Percentiles rank a stretch among this genome's conserved stretches.
phyloP scores from a whole-genome alignment of 2,797 vertebrate species.

The Gadopsis marmoratus region DNA sequence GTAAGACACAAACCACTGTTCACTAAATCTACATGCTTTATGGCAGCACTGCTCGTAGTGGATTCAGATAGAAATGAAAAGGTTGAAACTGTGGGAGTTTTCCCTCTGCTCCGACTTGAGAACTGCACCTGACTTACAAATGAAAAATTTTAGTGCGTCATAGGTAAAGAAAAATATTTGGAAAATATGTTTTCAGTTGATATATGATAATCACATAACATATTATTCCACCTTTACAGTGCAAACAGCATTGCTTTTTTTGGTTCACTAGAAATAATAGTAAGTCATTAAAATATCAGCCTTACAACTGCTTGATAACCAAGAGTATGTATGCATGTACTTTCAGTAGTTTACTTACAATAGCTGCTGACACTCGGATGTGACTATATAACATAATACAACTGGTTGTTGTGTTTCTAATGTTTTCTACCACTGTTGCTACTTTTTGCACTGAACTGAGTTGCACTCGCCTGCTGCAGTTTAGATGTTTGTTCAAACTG shows the following conservation, averaged over 20 bases:
- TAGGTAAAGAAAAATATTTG: background rate
- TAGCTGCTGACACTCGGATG: background rate
- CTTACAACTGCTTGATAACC: background rate
- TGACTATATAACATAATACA: background rate
- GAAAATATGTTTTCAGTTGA: background rate
- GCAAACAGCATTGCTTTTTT: background rate
- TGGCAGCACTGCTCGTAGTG: background rate
- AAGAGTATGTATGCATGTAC: background rate
- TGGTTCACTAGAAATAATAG: background rate
- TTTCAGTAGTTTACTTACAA: background rate
- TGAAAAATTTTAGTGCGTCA: background rate
- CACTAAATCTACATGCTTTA: background rate
- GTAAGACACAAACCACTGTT: background rate
- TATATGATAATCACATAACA: background rate
- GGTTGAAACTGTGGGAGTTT: too few species aligned
- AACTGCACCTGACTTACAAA: background rate
- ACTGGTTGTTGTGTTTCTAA: background rate
- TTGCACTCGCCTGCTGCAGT: background rate
- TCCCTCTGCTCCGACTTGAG: background rate
- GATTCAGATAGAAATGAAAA: background rate
- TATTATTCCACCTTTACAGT: too few species aligned
- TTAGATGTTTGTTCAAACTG: slow-evolving; percentile 8
- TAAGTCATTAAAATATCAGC: background rate
- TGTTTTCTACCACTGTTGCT: background rate
- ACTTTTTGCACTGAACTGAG: too few species aligned